Base-by-base conservation (phyloP, 2,888 invertebrate species). In the Alentia gelatinosa region DNA sequence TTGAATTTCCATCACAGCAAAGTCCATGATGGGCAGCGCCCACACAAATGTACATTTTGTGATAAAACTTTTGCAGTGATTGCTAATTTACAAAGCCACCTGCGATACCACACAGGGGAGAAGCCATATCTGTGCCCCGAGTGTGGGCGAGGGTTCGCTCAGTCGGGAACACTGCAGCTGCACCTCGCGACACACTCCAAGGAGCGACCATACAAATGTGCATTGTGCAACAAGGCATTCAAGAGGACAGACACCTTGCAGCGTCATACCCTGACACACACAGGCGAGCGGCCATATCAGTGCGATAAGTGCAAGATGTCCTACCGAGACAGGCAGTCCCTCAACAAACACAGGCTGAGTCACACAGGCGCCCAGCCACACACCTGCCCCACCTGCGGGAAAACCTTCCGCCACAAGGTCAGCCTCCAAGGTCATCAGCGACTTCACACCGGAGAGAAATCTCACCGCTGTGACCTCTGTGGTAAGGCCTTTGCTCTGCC, bases 111-210 rank as follows among this genome's bases (percentile, higher is more conserved):
- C 47, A 86, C 47, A 3, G 50, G 47, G n/a, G 86, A 86, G 23
- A 86, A 86, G 26, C 40, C 42, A 3, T 86, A 47, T 30, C 86
- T 86, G n/a, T 86, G 86, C 47, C 50, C 86, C n/a, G 50, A 47
- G 30, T 86, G 86, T 86, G 86, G 86, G 1, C 86, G 47, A 30
- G 86, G 86, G 23, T 86, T 86, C 30, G 30, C 42, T 1, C 86
- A 86, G 86, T 47, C 86, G 5, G 50, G 86, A 5, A 47, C 86
- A 5, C 30, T 86, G 15, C 86, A 86, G 30, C n/a, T 86, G 23
- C 86, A 86, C 30, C 86, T 86, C 33, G 47, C 47, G 19, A 50
- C 50, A 12, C 86, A 86, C 86, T 47, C 47, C 3, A 47, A 5
- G 1, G 86, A 86, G 47, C 86, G 47, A 5, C 86, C 86, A 12